Conservation (phyloP, 2,797 vertebrate species). For the Hirundo rustica region DNA sequence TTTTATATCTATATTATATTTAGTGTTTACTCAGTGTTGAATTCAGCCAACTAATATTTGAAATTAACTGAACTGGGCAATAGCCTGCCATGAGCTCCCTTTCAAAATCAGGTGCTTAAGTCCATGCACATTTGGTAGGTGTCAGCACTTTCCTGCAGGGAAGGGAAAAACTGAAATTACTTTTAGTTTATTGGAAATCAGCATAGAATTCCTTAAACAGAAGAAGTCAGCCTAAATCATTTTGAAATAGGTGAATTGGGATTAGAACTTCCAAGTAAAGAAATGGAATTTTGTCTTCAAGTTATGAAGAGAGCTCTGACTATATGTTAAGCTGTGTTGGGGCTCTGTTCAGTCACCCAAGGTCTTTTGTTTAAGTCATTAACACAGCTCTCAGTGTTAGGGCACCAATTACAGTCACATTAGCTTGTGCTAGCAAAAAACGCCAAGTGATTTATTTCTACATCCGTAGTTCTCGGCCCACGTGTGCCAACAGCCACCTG, state of each 20-base stretch:
- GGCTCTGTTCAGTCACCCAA: neutral
- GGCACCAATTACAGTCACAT: neutral
- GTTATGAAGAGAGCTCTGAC: neutral
- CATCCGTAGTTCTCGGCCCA: neutral
- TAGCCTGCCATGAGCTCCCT: neutral
- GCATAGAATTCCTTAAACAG: neutral
- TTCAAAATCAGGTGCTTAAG: neutral
- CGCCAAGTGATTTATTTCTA: constrained; percentile 1
- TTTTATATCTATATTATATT: neutral
- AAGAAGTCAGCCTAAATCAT: neutral
- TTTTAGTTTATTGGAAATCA: neutral
- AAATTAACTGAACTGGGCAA: neutral
- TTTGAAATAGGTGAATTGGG: neutral
- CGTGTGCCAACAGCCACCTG: constrained; percentile 41
- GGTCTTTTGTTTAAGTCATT: neutral
- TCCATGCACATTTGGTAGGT: neutral
- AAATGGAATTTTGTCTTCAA: neutral
- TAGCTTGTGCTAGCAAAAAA: neutral
- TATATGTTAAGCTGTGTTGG: neutral
- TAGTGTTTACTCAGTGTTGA: neutral
- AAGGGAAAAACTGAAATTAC: neutral
- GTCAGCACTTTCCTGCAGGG: neutral
- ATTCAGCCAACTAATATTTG: neutral
- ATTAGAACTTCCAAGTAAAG: neutral
- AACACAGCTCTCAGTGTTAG: neutral